Evolutionary conservation across 2,888 invertebrate species (phyloP), one percentile per base, ranked within the genome.

Genomic region (Oscheius myriophilus): DNA sequence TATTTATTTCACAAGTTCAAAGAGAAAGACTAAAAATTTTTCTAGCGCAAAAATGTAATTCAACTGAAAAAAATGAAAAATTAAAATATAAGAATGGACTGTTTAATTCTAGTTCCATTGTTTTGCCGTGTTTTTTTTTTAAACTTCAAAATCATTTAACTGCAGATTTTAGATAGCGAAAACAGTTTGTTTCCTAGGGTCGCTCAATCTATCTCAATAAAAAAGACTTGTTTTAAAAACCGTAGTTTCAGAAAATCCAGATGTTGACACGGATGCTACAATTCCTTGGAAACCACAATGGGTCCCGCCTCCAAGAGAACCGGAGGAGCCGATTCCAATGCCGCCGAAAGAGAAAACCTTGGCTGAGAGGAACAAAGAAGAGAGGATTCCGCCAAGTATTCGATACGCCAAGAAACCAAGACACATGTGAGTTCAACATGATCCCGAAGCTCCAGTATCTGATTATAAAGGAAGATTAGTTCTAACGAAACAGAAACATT

Each of bases 261-360:
- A 46, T 18, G 51, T 51, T 1, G 33, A 62, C 11, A 39, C 58
- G 6, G 57, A 52, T 46, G 58, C 33, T 18, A 72, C 49, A 33
- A 52, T 64, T 39, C 63, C 68, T 3, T 42, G 26, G 65, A 59
- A 71, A 51, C 82, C 82, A 11, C 73, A 75, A 54, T 82, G 82
- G 82, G 69, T 81, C 33, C 74, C 82, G 14, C 82, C 82, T 7
- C 71, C 73, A 45, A 69, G 74, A 52, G 58, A 57, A 21, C 75
- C 61, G 11, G 74, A 73, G 49, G 78, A 79, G 54, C 63, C 75
- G 1, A 79, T 80, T 70, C 77, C 81, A 6, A 76, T 77, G 75
- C 81, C 80, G 25, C 84, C 81, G 3, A 75, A 82, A 42, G 81
- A 82, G 49, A 84, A 81, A 55, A 73, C 79, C 16, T 73, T 83